A percentile compares a stretch with the other conserved stretches of the same genome.
Evolutionary conservation across 2,888 invertebrate genomes (phyloP).

Genomic region (Dione vanillae): DNA sequence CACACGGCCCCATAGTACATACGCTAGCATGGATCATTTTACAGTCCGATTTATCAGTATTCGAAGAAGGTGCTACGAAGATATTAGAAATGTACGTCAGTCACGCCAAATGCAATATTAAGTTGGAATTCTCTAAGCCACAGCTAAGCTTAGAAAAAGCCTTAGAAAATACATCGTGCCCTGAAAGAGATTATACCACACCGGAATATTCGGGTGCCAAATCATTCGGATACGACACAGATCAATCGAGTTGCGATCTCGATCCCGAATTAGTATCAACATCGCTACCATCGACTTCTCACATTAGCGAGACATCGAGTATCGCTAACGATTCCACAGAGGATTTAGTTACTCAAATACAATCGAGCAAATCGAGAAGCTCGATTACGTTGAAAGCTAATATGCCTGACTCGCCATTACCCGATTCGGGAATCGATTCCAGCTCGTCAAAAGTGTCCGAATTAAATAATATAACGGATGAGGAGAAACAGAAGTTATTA

Average conservation of each 20-base stretch:
- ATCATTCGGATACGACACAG: slow-evolving; percentile 73
- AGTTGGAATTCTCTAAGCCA: slow-evolving; percentile 88
- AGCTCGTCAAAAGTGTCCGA: slow-evolving; percentile 73
- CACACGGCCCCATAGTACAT: slow-evolving; percentile 95
- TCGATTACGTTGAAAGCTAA: slow-evolving; percentile 59
- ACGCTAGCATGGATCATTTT: slow-evolving; percentile 95
- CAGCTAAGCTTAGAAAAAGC: slow-evolving; percentile 91
- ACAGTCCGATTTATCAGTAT: slow-evolving; percentile 90
- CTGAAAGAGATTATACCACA: slow-evolving; percentile 76
- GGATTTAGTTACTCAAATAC: slow-evolving; percentile 74
- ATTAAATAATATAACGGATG: slow-evolving; percentile 94
- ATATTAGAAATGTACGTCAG: slow-evolving; percentile 87
- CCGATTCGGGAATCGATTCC: slow-evolving; percentile 76
- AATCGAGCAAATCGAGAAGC: slow-evolving; percentile 50
- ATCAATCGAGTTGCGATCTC: slow-evolving; percentile 79
- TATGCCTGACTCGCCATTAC: slow-evolving; percentile 79
- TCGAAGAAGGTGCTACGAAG: slow-evolving; percentile 88
- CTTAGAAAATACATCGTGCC: slow-evolving; percentile 79
- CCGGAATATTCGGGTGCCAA: slow-evolving; percentile 73
- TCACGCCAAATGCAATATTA: slow-evolving; percentile 82
- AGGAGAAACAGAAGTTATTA: slow-evolving; percentile 92
- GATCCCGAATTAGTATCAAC: slow-evolving; percentile 80
- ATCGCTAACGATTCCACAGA: slow-evolving; percentile 79
- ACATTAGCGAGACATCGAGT: slow-evolving; percentile 78
- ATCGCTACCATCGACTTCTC: slow-evolving; percentile 81